Evolutionary conservation across 2,113 vertebrate genomes (phyloP).

Genomic region (Oceanites oceanicus): DNA sequence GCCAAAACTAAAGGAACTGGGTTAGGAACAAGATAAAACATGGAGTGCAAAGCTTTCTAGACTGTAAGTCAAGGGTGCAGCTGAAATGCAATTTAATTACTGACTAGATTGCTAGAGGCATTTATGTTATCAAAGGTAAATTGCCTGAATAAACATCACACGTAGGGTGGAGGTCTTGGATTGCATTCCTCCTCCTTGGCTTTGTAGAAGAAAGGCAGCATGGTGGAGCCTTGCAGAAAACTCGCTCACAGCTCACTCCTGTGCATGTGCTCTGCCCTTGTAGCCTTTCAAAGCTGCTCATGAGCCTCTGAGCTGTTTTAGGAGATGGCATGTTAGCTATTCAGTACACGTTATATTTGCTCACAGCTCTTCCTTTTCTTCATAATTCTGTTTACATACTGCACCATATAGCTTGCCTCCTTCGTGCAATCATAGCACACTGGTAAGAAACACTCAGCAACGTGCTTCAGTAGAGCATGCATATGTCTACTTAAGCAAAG

Average conservation of each 20-base stretch:
- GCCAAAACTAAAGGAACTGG: neutral
- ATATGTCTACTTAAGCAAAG: neutral
- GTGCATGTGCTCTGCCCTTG: neutral
- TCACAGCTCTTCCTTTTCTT: neutral
- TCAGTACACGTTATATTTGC: neutral
- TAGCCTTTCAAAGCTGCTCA: neutral
- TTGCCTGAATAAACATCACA: neutral
- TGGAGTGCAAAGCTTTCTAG: neutral
- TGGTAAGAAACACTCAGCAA: neutral
- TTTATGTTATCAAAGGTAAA: slow-evolving; percentile 9
- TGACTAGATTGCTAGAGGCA: neutral
- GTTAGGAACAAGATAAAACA: slow-evolving; percentile 3
- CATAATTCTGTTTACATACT: neutral
- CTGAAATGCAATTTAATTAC: slow-evolving; percentile 37
- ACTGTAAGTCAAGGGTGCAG: neutral
- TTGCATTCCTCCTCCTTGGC: neutral
- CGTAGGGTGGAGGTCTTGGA: neutral
- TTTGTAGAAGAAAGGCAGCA: neutral
- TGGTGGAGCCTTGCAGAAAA: neutral
- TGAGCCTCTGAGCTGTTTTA: neutral
- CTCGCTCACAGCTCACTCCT: neutral
- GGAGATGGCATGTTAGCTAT: neutral
- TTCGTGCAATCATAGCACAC: neutral
- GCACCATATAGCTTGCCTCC: neutral
- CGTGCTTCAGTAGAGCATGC: neutral